Base-by-base conservation (phyloP, 2,797 vertebrate genomes). In the Sebastes dallii region DNA sequence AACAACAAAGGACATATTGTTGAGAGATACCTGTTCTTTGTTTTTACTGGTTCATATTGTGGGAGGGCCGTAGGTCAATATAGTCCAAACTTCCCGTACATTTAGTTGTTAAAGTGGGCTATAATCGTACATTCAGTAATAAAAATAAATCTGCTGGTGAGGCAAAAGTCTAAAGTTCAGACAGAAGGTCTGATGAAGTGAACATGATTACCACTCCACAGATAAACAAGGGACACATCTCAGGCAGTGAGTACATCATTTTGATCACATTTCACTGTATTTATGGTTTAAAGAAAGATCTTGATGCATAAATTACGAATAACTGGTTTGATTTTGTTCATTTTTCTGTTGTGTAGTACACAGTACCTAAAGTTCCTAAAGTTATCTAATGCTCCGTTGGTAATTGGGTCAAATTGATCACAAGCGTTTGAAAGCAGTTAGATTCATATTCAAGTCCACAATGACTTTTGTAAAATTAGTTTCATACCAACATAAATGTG, bases 151-250 rank as follows among this genome's bases (percentile, higher is more conserved):
- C 46, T 50, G 46, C 7, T 18, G 1, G 3, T 18, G 0, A 12
- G 30, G 8, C 20, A 25, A 75, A 66, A 66, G 61, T 75, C 62
- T 54, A 1, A 65, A 58, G 52, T 66, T 24, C 34, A 18, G 32
- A 14, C 20, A 16, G 1, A 0, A 11, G 7, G 30, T 32, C 30
- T 32, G 25, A 30, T 16, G 4, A 30, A 6, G 32, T 2, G 5
- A 22, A 5, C 2, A 18, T 12, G 12, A 36, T 22, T 36, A 4
- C 12, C 2, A 9, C 6, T 36, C 36, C 0, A 24, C 62, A 18
- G 25, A n/a, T 16, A 29, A 42, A 66, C 72, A 66, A 66, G 12
- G 25, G 14, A 59, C 20, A 4, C 64, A 25, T 56, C 36, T 46
- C 62, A 10, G 20, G 5, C 52, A 66, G 72, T 16, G 27, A 18